Percentiles rank a stretch among this genome's conserved stretches.
Conservation (phyloP, 2,888 invertebrate genomes). For the Mythimna vitellina region DNA sequence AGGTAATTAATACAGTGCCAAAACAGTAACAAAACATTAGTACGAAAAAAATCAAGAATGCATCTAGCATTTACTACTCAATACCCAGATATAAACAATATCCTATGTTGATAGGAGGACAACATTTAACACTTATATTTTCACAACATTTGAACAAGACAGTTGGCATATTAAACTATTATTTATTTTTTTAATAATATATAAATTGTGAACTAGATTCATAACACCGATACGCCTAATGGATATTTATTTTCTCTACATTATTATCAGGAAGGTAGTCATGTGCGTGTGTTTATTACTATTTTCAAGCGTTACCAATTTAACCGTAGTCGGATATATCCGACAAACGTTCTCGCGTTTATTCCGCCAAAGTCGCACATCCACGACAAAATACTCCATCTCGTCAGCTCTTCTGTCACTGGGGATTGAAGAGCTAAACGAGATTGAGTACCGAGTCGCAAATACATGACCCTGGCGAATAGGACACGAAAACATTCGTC, state of each 20-base stretch:
- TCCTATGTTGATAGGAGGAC: conserved; percentile 79
- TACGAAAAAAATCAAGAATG: conserved; percentile 89
- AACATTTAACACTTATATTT: conserved; percentile 87
- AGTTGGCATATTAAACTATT: conserved; percentile 79
- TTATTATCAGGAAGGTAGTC: conserved; percentile 76
- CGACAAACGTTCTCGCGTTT: too few species aligned
- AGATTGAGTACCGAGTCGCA: too few species aligned
- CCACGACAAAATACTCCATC: too few species aligned
- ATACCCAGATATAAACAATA: conserved; percentile 82
- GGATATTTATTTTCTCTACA: conserved; percentile 82
- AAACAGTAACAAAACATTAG: conserved; percentile 90
- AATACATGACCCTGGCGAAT: too few species aligned
- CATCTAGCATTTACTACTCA: conserved; percentile 89
- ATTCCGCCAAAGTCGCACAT: too few species aligned
- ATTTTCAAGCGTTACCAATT: conserved; percentile 20
- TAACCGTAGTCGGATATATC: too few species aligned
- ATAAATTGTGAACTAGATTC: conserved; percentile 86
- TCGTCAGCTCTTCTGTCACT: too few species aligned
- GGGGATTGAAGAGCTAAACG: too few species aligned
- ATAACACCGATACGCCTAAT: conserved; percentile 88
- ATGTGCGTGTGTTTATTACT: conserved; percentile 68
- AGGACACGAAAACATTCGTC: too few species aligned
- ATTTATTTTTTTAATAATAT: conserved; percentile 64
- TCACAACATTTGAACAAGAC: conserved; percentile 88
- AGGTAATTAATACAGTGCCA: conserved; percentile 91